These are phyloP conservation scores for Tupiocoris notatus DNA, from an alignment of 2,888 invertebrate species.

Conservation along the genomic window DNA sequence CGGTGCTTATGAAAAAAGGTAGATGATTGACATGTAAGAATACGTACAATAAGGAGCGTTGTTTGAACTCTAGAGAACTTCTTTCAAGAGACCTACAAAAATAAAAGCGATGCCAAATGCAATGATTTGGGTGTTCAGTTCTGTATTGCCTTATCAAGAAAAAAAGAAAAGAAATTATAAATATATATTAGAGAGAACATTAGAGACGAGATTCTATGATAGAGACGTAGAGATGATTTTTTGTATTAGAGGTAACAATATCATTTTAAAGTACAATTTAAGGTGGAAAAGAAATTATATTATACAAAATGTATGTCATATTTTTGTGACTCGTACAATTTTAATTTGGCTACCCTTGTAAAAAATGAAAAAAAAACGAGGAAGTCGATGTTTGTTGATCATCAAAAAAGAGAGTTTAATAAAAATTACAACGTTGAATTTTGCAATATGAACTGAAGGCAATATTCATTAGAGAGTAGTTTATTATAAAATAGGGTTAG, in stretches of 20 bases:
- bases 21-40: not conserved
- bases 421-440: conserved; percentile 43
- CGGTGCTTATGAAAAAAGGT: not conserved
- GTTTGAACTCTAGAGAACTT: not conserved
- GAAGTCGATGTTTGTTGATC: conserved; percentile 15
- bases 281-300: not conserved
- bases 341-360: not conserved
- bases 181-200: conserved; percentile 12
- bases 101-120: not conserved
- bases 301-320: conserved; percentile 6
- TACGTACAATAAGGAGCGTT: not conserved
- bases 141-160: conserved; percentile 45
- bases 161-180: conserved; percentile 11
- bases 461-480: conserved; percentile 46
- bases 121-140: conserved; percentile 42
- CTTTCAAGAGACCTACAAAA: not conserved
- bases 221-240: not conserved
- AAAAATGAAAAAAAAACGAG: conserved; percentile 4
- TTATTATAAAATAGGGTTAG: conserved; percentile 24
- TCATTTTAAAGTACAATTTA: not conserved
- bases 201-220: not conserved
- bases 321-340: conserved; percentile 10
- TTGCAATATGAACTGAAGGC: conserved; percentile 48
- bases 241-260: conserved; percentile 13
- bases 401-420: conserved; percentile 17